Evolutionary conservation across 2,797 vertebrate species (phyloP), one percentile per base, ranked within the genome.

Genomic region (Champsocephalus gunnari): DNA sequence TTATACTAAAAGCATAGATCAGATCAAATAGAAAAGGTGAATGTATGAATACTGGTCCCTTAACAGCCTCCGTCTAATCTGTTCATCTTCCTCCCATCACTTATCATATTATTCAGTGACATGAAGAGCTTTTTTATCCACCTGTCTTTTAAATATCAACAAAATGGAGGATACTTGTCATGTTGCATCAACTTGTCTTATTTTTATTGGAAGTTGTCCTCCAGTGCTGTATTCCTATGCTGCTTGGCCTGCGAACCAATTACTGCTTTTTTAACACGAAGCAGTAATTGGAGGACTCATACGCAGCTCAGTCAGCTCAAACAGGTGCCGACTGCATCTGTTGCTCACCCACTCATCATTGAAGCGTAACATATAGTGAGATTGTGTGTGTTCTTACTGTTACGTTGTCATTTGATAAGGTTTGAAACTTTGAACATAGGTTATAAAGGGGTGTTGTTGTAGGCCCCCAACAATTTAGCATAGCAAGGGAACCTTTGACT

Each of bases 211-310:
- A 43, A 74, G 59, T 45, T 14, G 9, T 49, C 38, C 62, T 71
- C 13, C 43, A 59, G 38, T 32, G 53, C 12, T 62, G 7, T 41
- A 34, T 74, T 74, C n/a, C 9, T 11, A 28, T 60, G 55, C 16
- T 56, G 56, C 24, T 76, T 50, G 60, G 51, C 12, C 58, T 45
- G 47, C 28, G 55, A 70, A 66, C 71, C 73, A 87, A 77, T 86
- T 86, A 84, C 47, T 51, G 66, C 60, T 64, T 44, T 69, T 62
- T 80, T 49, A 83, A 65, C 24, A 71, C 43, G 71, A 56, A 69
- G 65, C 57, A 11, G 53, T 79, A 81, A 68, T 79, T 78, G 75
- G 57, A 60, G 45, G 55, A 71, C 19, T 19, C 3, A 17, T 5
- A 13, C 14, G 59, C 47, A 7, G 65, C 68, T 11, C 58, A 14